A percentile compares a stretch with the other conserved stretches of the same genome.
Conservation (phyloP, 2,113 vertebrate species). For the Leptobrachium ailaonicum region DNA sequence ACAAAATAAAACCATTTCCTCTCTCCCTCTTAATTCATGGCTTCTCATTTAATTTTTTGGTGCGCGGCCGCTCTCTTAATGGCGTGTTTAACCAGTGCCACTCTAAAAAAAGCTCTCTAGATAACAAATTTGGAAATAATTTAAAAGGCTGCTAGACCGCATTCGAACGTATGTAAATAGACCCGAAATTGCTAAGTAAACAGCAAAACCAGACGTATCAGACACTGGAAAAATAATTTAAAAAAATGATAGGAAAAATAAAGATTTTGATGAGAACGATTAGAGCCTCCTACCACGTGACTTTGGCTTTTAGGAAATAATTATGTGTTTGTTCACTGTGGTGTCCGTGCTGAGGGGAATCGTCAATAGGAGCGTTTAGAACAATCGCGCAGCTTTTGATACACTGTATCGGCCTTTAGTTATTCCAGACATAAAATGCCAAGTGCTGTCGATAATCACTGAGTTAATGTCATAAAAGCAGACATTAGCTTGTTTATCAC, state of each 20-base stretch:
- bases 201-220: slow-evolving; percentile 10
- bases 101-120: slow-evolving; percentile 30
- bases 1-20: slow-evolving; percentile 48
- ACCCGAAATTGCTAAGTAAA: slow-evolving; percentile 42
- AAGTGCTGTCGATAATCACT: too few species aligned
- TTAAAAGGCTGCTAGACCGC: slow-evolving; percentile 38
- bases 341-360: too few species aligned
- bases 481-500: too few species aligned
- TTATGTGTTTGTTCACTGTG: too few species aligned
- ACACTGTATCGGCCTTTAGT: too few species aligned
- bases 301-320: too few species aligned
- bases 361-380: too few species aligned
- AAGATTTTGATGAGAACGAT: background rate
- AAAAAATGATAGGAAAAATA: background rate
- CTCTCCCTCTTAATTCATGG: slow-evolving; percentile 27
- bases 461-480: too few species aligned
- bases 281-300: too few species aligned
- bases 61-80: slow-evolving; percentile 25
- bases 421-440: too few species aligned
- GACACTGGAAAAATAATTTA: background rate
- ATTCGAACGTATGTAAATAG: slow-evolving; percentile 42
- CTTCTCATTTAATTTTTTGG: slow-evolving; percentile 16
- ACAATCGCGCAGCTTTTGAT: too few species aligned
- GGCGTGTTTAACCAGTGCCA: slow-evolving; percentile 39
- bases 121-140: slow-evolving; percentile 46